phyloP scores from a whole-genome alignment of 2,797 vertebrate genomes.

The Anniella stebbinsi region DNA sequence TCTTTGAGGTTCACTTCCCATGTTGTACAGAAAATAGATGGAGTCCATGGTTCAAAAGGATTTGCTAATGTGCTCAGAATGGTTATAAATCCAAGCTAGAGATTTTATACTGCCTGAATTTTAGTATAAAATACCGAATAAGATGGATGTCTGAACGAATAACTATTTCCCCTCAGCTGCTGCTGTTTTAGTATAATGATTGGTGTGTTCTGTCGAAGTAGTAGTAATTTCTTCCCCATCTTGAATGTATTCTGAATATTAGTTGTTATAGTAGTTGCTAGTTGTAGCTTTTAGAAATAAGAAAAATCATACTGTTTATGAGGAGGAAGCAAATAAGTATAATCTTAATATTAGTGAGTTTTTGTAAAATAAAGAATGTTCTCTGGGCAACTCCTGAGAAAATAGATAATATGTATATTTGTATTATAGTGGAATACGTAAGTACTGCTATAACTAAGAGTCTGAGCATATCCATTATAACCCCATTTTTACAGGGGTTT shows the following conservation, averaged over 20 bases:
- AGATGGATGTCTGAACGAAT: rapidly evolving
- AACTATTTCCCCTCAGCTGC: conserved; percentile 45
- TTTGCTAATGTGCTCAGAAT: conserved; percentile 25
- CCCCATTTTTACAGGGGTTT: conserved; percentile 75
- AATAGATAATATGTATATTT: conserved; percentile 63
- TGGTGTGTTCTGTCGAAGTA: conserved; percentile 53
- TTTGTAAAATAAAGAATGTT: conserved; percentile 29
- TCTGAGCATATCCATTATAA: conserved; percentile 46
- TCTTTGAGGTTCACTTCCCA: not conserved
- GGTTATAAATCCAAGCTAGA: conserved; percentile 45
- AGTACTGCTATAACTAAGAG: conserved; percentile 50
- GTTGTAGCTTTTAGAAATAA: conserved; percentile 50
- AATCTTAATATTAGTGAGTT: conserved; percentile 50
- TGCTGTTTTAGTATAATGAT: conserved; percentile 35
- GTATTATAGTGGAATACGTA: conserved; percentile 63
- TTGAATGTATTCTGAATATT: conserved; percentile 71
- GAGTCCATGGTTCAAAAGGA: not conserved
- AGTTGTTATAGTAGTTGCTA: conserved; percentile 57
- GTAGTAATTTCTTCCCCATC: conserved; percentile 57
- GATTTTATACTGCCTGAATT: not conserved
- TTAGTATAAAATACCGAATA: conserved; percentile 20
- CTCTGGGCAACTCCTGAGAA: conserved; percentile 43
- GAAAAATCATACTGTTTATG: conserved; percentile 58
- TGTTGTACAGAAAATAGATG: not conserved
- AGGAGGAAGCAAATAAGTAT: conserved; percentile 54